Percentiles rank a stretch among this genome's conserved stretches.
Evolutionary conservation across 64 coral and sea anemone genomes (phyloP).

Genomic region (Hydrozoanthus tunicans): DNA sequence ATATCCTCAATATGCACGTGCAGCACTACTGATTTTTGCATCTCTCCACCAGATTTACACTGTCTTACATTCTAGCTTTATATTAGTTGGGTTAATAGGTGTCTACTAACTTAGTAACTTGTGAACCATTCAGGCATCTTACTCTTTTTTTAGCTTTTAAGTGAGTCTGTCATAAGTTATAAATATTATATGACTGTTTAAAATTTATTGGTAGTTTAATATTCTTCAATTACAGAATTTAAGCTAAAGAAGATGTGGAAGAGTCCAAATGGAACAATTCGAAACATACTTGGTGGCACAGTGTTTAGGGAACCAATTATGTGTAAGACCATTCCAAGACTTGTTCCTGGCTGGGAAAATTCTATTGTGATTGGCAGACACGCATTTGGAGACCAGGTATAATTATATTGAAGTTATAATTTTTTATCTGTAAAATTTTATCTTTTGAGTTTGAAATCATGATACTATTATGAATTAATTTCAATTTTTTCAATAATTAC

Average conservation of each 20-base stretch:
- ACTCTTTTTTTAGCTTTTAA: no score
- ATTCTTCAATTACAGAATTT: constrained; percentile 67
- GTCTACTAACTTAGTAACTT: no score
- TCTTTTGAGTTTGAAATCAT: not conserved
- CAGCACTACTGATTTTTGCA: no score
- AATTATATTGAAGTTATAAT: not conserved
- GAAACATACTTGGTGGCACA: constrained; percentile 97
- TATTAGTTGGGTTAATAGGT: no score
- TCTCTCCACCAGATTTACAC: no score
- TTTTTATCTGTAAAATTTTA: not conserved
- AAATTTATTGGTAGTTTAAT: not conserved
- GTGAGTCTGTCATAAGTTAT: not conserved
- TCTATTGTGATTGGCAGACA: constrained; percentile 99
- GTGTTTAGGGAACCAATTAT: constrained; percentile 99
- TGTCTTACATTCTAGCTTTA: no score
- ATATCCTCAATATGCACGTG: no score
- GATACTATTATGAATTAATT: no score
- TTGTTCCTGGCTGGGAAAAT: constrained; percentile 93
- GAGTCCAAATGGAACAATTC: constrained; percentile 98
- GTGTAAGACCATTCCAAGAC: constrained; percentile 89
- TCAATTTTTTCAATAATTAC: no score
- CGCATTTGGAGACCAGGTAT: constrained; percentile 98
- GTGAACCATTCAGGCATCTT: no score
- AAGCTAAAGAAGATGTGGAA: constrained; percentile 99
- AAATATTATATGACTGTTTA: not conserved